A percentile compares a stretch with the other conserved stretches of the same genome.
phyloP scores from a whole-genome alignment of 2,113 vertebrate species.

The Anhinga anhinga region DNA sequence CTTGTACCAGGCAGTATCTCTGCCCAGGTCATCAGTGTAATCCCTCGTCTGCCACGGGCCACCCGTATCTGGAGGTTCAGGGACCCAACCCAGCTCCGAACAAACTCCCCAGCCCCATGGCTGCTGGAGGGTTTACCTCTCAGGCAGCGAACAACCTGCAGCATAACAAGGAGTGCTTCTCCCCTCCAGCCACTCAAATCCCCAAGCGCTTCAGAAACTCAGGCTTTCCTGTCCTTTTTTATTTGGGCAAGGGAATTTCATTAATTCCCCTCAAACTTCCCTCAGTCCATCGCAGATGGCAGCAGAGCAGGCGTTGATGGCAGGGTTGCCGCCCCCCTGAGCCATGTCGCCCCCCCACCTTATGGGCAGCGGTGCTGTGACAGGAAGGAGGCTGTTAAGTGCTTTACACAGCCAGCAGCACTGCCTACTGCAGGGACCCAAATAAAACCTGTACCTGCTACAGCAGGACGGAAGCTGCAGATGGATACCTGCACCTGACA shows the following conservation, averaged over 20 bases:
- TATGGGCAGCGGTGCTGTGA: neutral
- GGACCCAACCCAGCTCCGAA: neutral
- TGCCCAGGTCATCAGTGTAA: neutral
- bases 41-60: rapidly evolving
- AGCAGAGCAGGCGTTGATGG: neutral
- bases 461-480: neutral
- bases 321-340: neutral
- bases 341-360: neutral
- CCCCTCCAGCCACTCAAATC: neutral
- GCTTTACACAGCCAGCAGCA: neutral
- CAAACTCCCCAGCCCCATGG: neutral
- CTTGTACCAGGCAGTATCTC: neutral
- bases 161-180: neutral
- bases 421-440: rapidly evolving
- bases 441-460: neutral
- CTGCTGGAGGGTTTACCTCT: rapidly evolving
- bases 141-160: neutral
- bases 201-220: neutral
- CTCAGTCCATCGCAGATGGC: rapidly evolving
- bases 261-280: neutral
- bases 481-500: neutral
- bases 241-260: neutral
- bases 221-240: neutral
- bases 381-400: neutral
- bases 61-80: neutral